Percentiles rank a stretch among this genome's conserved stretches.
Evolutionary conservation across 2,113 vertebrate species (phyloP).

Genomic region (Pipa parva): DNA sequence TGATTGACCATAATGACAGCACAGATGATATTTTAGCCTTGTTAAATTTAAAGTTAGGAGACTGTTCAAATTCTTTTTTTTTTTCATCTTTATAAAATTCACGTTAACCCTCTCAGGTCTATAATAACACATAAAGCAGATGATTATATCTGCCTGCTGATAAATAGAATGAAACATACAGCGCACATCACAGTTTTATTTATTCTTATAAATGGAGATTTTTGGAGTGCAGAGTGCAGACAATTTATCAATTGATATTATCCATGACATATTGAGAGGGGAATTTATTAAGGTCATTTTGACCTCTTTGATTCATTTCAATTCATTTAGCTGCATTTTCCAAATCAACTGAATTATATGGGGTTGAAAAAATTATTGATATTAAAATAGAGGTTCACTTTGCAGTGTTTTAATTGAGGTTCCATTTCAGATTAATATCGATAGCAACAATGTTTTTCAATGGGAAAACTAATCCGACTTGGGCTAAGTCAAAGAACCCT

Average conservation of each 20-base stretch:
- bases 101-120: conserved; percentile 5
- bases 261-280: no score
- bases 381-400: no score
- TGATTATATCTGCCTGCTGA: not conserved
- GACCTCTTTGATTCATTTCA: no score
- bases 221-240: not conserved
- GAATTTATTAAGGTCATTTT: no score
- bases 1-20: conserved; percentile 45
- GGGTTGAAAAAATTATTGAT: no score
- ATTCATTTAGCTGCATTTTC: no score
- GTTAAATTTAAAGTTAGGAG: conserved; percentile 36
- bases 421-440: no score
- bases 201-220: not conserved
- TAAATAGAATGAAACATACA: not conserved
- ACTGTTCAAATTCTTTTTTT: conserved; percentile 12
- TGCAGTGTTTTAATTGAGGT: no score
- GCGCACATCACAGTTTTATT: not conserved
- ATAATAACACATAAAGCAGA: not conserved
- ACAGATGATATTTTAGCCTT: conserved; percentile 39
- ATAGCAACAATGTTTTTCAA: no score
- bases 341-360: no score
- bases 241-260: not conserved
- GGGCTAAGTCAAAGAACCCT: no score
- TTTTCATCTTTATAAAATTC: not conserved
- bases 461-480: no score